Evolutionary conservation across 2,113 vertebrate species (phyloP).

Genomic region (Peromyscus leucopus): DNA sequence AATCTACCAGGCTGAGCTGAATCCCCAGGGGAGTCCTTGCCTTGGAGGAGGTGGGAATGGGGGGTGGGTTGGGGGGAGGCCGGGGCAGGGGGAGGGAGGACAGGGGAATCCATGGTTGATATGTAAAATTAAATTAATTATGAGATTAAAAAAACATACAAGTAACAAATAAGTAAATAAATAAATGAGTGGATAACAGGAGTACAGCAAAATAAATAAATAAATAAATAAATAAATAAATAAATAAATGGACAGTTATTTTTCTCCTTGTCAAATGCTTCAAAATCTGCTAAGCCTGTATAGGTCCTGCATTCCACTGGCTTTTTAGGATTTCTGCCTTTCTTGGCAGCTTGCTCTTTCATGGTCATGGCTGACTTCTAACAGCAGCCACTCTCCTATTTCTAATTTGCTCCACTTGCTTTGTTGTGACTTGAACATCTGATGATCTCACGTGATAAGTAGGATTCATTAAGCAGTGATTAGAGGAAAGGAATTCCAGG

Average conservation of each 20-base stretch:
- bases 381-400: not conserved
- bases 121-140: no score
- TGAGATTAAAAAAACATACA: no score
- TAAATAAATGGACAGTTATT: not conserved
- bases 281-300: not conserved
- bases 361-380: not conserved
- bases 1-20: no score
- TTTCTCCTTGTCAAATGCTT: not conserved
- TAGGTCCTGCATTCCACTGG: not conserved
- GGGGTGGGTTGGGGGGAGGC: no score
- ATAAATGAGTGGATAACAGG: not conserved
- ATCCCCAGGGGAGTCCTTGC: no score
- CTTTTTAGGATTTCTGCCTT: not conserved
- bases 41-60: no score
- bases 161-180: no score
- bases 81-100: no score
- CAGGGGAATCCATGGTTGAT: no score
- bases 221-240: not conserved
- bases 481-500: conserved; percentile 20
- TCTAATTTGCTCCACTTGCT: conserved; percentile 34
- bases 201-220: not conserved
- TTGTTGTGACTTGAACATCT: conserved; percentile 14
- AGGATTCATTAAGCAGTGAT: not conserved
- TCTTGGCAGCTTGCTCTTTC: not conserved
- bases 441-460: not conserved